Conservation (phyloP, 2,797 vertebrate genomes). For the Pangasius sanitwongsei region DNA sequence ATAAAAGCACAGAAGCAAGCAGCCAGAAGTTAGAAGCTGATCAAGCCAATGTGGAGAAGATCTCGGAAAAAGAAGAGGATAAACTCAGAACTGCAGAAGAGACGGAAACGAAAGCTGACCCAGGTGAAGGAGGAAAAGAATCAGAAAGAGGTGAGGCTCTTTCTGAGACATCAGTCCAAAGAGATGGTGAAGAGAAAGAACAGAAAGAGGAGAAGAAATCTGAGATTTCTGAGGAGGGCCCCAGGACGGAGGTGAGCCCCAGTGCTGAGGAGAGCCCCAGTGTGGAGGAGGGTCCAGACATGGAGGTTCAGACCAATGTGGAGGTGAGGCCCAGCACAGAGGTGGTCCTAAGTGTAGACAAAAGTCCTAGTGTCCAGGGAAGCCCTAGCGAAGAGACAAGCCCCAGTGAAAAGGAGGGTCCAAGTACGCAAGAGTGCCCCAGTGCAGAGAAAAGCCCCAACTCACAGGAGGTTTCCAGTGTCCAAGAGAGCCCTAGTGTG, state of each 20-base stretch:
- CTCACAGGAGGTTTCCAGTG: slow-evolving; percentile 36
- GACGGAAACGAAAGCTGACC: slow-evolving; percentile 1
- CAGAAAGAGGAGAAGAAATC: not conserved
- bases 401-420: not conserved
- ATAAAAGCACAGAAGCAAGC: slow-evolving; percentile 36
- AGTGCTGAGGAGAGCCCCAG: not conserved
- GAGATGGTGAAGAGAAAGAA: not conserved
- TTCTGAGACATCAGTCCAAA: not conserved
- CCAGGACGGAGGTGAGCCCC: not conserved
- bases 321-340: slow-evolving; percentile 22
- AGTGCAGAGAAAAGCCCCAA: slow-evolving; percentile 13
- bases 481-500: slow-evolving; percentile 36
- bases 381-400: slow-evolving; percentile 10
- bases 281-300: not conserved
- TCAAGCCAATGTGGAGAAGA: slow-evolving; percentile 34
- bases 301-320: not conserved
- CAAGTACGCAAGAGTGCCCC: slow-evolving; percentile 34
- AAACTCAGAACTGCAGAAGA: slow-evolving; percentile 32
- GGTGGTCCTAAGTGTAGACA: not conserved
- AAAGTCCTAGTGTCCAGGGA: not conserved
- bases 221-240: not conserved
- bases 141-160: slow-evolving; percentile 30
- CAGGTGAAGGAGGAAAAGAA: slow-evolving; percentile 22
- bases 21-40: slow-evolving; percentile 17
- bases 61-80: slow-evolving; percentile 34